Percentiles rank a stretch among this genome's conserved stretches.
phyloP scores from a whole-genome alignment of 2,888 invertebrate species.

The Seira sanloemensis region DNA sequence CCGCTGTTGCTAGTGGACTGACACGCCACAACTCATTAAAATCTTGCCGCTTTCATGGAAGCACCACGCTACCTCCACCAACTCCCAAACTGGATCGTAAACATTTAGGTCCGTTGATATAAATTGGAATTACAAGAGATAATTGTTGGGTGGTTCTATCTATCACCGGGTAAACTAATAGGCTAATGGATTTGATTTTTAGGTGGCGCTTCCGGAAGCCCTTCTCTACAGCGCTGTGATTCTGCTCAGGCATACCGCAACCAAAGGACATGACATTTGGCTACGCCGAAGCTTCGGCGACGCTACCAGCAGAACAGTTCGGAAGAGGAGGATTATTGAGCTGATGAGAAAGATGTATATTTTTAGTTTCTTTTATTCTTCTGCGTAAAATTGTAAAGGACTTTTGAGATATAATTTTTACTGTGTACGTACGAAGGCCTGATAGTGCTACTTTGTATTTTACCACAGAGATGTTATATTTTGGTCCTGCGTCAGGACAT shows the following conservation, averaged over 20 bases:
- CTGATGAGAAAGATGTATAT: background rate
- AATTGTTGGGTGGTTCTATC: too few relatives aligned
- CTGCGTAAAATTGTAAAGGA: too few relatives aligned
- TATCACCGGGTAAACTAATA: too few relatives aligned
- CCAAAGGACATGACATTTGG: slow-evolving; percentile 68
- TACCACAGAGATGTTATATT: background rate
- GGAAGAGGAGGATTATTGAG: slow-evolving; percentile 59
- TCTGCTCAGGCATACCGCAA: slow-evolving; percentile 69
- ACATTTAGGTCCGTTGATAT: slow-evolving; percentile 63
- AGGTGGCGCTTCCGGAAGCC: slow-evolving; percentile 54
- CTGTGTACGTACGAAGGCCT: background rate
- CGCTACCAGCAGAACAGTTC: slow-evolving; percentile 61
- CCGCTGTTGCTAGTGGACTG: slow-evolving; percentile 76
- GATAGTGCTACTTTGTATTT: background rate
- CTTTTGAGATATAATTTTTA: too few relatives aligned
- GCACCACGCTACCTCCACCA: slow-evolving; percentile 70
- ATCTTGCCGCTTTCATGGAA: slow-evolving; percentile 78
- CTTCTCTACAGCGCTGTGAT: slow-evolving; percentile 71
- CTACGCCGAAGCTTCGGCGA: slow-evolving; percentile 67
- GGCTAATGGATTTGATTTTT: background rate
- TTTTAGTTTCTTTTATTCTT: too few relatives aligned
- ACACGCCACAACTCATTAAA: slow-evolving; percentile 84
- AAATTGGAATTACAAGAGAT: background rate
- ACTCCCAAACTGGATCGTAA: slow-evolving; percentile 72
- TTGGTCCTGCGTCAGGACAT: background rate